A percentile compares a stretch with the other conserved stretches of the same genome.
These are phyloP conservation scores for Rhinophrynus dorsalis DNA, from an alignment of 2,797 vertebrate species.

Conservation along the genomic window DNA sequence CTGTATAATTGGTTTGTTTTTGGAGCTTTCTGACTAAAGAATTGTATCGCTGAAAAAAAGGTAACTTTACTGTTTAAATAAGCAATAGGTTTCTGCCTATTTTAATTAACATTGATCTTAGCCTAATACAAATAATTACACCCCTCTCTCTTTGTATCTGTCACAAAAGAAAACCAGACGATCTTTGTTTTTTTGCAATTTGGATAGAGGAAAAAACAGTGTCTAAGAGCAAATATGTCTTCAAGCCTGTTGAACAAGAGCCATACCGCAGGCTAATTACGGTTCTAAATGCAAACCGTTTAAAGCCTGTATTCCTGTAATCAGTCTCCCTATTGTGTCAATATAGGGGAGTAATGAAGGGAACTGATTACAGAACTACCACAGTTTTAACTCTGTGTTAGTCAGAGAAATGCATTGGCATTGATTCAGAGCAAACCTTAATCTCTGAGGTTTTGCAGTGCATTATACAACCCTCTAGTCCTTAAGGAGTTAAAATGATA, in stretches of 20 bases:
- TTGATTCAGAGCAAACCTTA: not conserved
- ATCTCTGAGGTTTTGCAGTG: no score
- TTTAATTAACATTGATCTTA: conserved; percentile 10
- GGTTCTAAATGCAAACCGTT: not conserved
- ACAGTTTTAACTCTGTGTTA: not conserved
- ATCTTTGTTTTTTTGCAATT: not conserved
- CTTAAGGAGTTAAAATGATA: no score
- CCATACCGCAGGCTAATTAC: conserved; percentile 13
- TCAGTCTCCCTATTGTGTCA: conserved; percentile 6
- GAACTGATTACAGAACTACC: not conserved
- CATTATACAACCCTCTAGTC: no score
- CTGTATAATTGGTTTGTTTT: no score
- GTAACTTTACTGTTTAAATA: not conserved
- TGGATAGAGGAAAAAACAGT: not conserved
- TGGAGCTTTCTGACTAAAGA: no score
- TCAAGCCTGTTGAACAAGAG: not conserved
- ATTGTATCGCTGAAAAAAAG: not conserved
- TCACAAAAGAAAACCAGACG: not conserved
- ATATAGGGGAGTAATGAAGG: not conserved
- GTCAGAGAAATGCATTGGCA: not conserved
- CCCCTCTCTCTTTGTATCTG: not conserved
- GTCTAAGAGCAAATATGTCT: conserved; percentile 1
- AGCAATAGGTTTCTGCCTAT: not conserved
- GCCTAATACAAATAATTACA: conserved; percentile 5
- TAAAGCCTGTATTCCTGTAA: not conserved